These are phyloP conservation scores for Charina bottae DNA, from an alignment of 2,113 vertebrate species.

Conservation along the genomic window DNA sequence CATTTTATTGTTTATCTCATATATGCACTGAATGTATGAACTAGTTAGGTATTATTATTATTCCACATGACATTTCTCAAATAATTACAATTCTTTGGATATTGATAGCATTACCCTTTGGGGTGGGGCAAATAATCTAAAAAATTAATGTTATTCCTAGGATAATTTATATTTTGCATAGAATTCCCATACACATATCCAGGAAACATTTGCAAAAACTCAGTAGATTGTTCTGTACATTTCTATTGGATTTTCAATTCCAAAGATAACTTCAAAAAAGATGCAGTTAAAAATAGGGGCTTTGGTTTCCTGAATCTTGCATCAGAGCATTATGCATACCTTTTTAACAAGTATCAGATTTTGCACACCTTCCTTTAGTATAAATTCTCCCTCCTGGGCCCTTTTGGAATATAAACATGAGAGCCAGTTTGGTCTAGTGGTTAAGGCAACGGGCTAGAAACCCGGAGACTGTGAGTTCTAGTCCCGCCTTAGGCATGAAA, in stretches of 20 bases:
- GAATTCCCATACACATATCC: neutral
- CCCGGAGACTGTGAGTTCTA: too few species aligned
- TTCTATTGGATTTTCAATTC: neutral
- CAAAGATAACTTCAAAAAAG: neutral
- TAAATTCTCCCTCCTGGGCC: too few species aligned
- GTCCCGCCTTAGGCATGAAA: too few species aligned
- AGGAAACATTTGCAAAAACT: neutral
- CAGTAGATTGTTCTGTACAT: neutral
- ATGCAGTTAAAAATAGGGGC: neutral
- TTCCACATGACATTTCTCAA: neutral
- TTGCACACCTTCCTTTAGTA: neutral
- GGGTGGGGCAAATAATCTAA: neutral
- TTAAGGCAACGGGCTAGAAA: too few species aligned
- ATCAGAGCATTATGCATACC: neutral
- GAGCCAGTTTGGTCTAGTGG: too few species aligned
- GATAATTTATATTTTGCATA: neutral
- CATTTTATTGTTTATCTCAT: neutral
- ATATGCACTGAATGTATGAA: neutral
- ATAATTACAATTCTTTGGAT: neutral
- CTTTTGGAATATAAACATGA: too few species aligned
- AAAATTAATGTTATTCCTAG: neutral
- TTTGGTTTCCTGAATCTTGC: neutral
- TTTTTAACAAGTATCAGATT: neutral
- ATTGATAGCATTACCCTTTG: neutral
- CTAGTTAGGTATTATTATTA: neutral